Evolutionary conservation across 2,888 invertebrate species (phyloP).

Genomic region (Embidobia sp.): DNA sequence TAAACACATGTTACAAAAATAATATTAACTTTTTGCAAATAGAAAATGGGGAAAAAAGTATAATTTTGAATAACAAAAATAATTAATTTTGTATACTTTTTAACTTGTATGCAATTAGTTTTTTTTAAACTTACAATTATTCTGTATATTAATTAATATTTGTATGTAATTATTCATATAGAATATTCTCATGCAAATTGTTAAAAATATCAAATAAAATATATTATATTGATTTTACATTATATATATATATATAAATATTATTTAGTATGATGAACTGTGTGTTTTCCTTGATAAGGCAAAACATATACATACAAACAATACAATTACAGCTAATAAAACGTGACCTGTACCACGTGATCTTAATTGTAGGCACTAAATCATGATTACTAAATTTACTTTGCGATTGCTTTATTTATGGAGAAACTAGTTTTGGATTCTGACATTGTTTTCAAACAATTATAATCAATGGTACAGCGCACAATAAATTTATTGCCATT

Average conservation of each 20-base stretch:
- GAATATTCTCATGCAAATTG: too few relatives aligned
- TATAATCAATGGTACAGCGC: too few relatives aligned
- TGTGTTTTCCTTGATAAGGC: slow-evolving; percentile 12
- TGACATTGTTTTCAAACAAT: slow-evolving; percentile 6
- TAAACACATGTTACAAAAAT: not conserved
- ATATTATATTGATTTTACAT: too few relatives aligned
- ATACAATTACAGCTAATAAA: slow-evolving; percentile 31
- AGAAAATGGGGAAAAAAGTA: too few relatives aligned
- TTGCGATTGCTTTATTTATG: slow-evolving; percentile 4
- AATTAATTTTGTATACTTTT: not conserved
- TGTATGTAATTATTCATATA: too few relatives aligned
- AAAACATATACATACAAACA: slow-evolving; percentile 10
- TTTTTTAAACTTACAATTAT: too few relatives aligned
- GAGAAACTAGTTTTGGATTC: not conserved
- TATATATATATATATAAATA: too few relatives aligned
- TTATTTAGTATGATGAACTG: not conserved
- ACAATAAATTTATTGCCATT: too few relatives aligned
- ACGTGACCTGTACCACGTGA: slow-evolving; percentile 17
- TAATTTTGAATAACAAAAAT: not conserved
- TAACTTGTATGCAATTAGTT: not conserved
- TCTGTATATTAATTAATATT: too few relatives aligned
- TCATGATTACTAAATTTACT: slow-evolving; percentile 39
- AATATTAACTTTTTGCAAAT: too few relatives aligned
- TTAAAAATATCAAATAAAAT: too few relatives aligned
- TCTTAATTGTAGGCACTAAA: slow-evolving; percentile 30